These are phyloP conservation scores for Natrix natrix DNA, from an alignment of 2,797 vertebrate species.

Conservation along the genomic window DNA sequence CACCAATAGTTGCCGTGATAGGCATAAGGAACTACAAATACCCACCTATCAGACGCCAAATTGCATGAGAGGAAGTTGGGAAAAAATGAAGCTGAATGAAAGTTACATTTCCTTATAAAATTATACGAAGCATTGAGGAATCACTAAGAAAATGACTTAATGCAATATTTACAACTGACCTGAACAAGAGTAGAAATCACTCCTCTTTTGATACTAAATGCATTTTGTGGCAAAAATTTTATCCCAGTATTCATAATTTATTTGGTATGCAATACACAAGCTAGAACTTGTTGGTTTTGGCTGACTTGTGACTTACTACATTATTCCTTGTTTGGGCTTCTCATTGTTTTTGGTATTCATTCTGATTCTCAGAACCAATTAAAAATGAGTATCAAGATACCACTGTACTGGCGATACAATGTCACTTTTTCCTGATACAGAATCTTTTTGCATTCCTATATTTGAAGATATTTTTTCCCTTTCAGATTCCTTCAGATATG, in stretches of 20 bases:
- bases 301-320: not conserved
- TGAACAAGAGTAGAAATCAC: not conserved
- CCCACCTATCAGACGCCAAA: not conserved
- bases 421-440: not conserved
- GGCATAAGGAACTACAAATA: not conserved
- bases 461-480: not conserved
- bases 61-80: not conserved
- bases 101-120: not conserved
- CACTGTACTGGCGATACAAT: not conserved
- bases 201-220: not conserved
- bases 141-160: not conserved
- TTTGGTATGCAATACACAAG: not conserved
- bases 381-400: not conserved
- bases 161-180: not conserved
- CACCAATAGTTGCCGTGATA: not conserved
- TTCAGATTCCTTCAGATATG: constrained; percentile 40
- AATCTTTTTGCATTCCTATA: not conserved
- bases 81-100: not conserved
- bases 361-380: not conserved
- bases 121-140: not conserved
- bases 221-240: not conserved
- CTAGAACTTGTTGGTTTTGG: not conserved
- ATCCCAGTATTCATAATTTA: too few relatives aligned
- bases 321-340: not conserved
- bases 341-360: not conserved